These are phyloP conservation scores for Micromys minutus DNA, from an alignment of 2,113 vertebrate genomes.

Conservation along the genomic window DNA sequence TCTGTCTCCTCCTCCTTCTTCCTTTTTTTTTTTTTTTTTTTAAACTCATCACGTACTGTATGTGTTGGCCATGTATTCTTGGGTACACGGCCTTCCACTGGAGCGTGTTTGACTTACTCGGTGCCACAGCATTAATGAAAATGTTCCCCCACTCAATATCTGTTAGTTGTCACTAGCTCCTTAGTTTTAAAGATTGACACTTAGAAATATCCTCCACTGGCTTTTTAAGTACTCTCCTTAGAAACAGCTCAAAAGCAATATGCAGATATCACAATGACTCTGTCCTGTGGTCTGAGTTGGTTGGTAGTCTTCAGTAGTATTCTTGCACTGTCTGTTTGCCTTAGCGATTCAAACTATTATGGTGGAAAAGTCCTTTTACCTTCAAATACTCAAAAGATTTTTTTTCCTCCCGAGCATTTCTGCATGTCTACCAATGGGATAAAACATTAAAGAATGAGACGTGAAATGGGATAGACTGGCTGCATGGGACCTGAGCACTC, in stretches of 20 bases:
- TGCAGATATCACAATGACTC: constrained; percentile 14
- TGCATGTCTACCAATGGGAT: neutral
- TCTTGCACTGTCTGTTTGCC: neutral
- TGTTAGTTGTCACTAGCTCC: neutral
- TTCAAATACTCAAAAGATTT: neutral
- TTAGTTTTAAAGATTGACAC: neutral
- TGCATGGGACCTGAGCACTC: accelerated
- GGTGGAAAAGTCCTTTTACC: neutral
- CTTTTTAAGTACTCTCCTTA: constrained; percentile 38
- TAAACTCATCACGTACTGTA: neutral
- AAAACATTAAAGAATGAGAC: neutral
- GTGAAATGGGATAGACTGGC: neutral
- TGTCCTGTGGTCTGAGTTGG: neutral
- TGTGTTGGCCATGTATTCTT: neutral
- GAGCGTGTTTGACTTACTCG: neutral
- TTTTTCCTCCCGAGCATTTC: neutral
- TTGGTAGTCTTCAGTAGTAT: neutral
- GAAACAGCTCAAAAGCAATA: neutral
- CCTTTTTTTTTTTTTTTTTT: neutral
- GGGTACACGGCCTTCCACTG: neutral
- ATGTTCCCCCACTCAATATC: neutral
- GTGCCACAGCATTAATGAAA: neutral
- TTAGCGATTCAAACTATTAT: neutral
- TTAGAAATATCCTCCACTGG: neutral
- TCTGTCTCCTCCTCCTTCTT: no score